A percentile compares a stretch with the other conserved stretches of the same genome.
phyloP scores from a whole-genome alignment of 2,888 invertebrate species.

The Leistus spinibarbis region DNA sequence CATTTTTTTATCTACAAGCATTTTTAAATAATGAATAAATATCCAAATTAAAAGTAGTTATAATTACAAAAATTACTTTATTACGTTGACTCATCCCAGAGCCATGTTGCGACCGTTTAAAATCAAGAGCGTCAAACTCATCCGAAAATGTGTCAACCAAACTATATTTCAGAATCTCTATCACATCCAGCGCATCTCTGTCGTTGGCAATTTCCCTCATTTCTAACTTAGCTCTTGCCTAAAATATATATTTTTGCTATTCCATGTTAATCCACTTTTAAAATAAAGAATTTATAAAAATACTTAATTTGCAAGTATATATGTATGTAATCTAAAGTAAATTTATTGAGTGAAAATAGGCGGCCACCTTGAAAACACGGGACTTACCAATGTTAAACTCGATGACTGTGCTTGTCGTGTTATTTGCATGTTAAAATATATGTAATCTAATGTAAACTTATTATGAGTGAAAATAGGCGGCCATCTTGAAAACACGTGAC shows the following conservation, averaged over 20 bases:
- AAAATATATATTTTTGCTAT: background rate
- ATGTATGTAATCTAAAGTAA: too few relatives aligned
- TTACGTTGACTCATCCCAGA: constrained; percentile 74
- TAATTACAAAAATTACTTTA: constrained; percentile 57
- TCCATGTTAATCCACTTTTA: background rate
- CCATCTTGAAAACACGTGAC: background rate
- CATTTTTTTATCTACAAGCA: constrained; percentile 78
- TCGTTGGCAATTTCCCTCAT: constrained; percentile 79
- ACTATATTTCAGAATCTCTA: constrained; percentile 83
- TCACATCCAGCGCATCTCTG: constrained; percentile 82
- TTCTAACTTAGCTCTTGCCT: constrained; percentile 89
- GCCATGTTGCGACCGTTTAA: constrained; percentile 72
- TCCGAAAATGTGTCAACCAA: constrained; percentile 78
- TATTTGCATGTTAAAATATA: too few relatives aligned
- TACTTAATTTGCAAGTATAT: constrained; percentile 17
- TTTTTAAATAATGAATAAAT: too few relatives aligned
- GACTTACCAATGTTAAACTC: constrained; percentile 73
- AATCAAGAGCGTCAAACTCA: constrained; percentile 69
- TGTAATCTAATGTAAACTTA: too few relatives aligned
- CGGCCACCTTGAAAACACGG: background rate
- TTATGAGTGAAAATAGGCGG: constrained; percentile 6
- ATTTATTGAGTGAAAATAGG: constrained; percentile 17
- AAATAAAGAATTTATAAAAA: background rate
- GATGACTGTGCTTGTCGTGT: constrained; percentile 88
- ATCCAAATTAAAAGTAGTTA: constrained; percentile 49